A percentile compares a stretch with the other conserved stretches of the same genome.
These are phyloP conservation scores for Arrhamphus sclerolepis DNA, from an alignment of 2,797 vertebrate species.

Conservation along the genomic window DNA sequence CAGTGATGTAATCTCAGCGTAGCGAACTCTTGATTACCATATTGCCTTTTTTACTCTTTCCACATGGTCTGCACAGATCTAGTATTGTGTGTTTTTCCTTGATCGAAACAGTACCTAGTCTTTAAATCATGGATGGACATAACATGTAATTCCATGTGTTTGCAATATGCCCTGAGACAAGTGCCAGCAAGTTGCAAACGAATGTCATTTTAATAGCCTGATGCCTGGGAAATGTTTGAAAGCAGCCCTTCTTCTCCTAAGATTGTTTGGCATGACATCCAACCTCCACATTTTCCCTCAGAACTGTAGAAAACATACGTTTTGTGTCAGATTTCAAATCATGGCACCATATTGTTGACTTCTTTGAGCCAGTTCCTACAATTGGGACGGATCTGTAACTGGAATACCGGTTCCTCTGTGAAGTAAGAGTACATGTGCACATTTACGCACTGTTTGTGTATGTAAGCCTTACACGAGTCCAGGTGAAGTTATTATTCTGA, in stretches of 20 bases:
- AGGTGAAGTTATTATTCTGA: slow-evolving; percentile 70
- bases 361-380: slow-evolving; percentile 36
- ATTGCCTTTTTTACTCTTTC: slow-evolving; percentile 49
- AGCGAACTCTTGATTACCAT: slow-evolving; percentile 53
- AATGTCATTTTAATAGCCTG: slow-evolving; percentile 81
- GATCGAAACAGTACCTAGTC: slow-evolving; percentile 72
- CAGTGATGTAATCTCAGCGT: slow-evolving; percentile 43
- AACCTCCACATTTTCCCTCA: slow-evolving; percentile 68
- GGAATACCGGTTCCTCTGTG: slow-evolving; percentile 40
- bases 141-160: slow-evolving; percentile 80
- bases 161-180: slow-evolving; percentile 76
- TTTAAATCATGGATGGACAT: slow-evolving; percentile 76
- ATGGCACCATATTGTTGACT: slow-evolving; percentile 52
- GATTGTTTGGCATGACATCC: slow-evolving; percentile 77
- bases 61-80: slow-evolving; percentile 63
- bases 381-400: slow-evolving; percentile 39
- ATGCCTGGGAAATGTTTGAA: slow-evolving; percentile 79
- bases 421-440: slow-evolving; percentile 24
- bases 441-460: slow-evolving; percentile 10
- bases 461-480: slow-evolving; percentile 41
- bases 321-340: slow-evolving; percentile 77
- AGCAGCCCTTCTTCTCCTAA: slow-evolving; percentile 72
- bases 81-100: slow-evolving; percentile 60
- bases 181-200: slow-evolving; percentile 78
- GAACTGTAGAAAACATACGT: slow-evolving; percentile 74